A percentile compares a stretch with the other conserved stretches of the same genome.
phyloP scores from a whole-genome alignment of 2,888 invertebrate genomes.

The Cloeon dipterum region DNA sequence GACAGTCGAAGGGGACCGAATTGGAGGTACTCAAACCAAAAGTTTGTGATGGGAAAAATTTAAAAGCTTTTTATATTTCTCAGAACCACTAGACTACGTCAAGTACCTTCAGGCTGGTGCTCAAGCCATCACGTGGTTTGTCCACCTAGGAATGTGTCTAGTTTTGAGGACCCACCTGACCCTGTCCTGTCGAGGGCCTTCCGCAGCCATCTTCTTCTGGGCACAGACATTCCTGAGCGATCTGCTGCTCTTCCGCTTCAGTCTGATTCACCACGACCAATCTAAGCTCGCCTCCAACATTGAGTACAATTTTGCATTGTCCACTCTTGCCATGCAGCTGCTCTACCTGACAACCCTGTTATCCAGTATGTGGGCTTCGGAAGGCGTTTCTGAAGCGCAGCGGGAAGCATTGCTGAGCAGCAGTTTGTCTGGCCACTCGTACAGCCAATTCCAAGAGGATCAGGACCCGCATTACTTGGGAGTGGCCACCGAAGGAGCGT shows the following conservation, averaged over 20 bases:
- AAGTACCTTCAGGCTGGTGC: slow-evolving; percentile 47
- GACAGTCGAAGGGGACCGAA: no score
- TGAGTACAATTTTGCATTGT: slow-evolving; percentile 30
- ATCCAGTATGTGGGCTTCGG: no score
- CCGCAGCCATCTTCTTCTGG: slow-evolving; percentile 42
- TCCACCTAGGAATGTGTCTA: slow-evolving; percentile 53
- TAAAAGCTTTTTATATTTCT: no score
- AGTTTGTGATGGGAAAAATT: no score
- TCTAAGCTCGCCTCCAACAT: slow-evolving; percentile 12
- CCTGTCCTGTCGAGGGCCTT: slow-evolving; percentile 49
- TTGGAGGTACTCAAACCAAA: no score
- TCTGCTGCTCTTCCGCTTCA: slow-evolving; percentile 42
- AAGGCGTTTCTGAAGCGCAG: slow-evolving; percentile 11
- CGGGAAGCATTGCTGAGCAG: slow-evolving; percentile 30
- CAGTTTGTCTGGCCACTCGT: slow-evolving; percentile 22
- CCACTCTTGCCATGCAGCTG: slow-evolving; percentile 28
- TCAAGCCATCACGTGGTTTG: slow-evolving; percentile 54
- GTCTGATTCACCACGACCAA: slow-evolving; percentile 23
- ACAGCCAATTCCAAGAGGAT: slow-evolving; percentile 37
- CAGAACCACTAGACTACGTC: slow-evolving; percentile 22
- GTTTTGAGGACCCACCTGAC: slow-evolving; percentile 27
- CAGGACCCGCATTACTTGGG: slow-evolving; percentile 49
- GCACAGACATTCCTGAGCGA: slow-evolving; percentile 38
- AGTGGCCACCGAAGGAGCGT: slow-evolving; percentile 55
- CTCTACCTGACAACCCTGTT: no score